Conservation (phyloP, 2,113 vertebrate species). For the Zingel zingel region DNA sequence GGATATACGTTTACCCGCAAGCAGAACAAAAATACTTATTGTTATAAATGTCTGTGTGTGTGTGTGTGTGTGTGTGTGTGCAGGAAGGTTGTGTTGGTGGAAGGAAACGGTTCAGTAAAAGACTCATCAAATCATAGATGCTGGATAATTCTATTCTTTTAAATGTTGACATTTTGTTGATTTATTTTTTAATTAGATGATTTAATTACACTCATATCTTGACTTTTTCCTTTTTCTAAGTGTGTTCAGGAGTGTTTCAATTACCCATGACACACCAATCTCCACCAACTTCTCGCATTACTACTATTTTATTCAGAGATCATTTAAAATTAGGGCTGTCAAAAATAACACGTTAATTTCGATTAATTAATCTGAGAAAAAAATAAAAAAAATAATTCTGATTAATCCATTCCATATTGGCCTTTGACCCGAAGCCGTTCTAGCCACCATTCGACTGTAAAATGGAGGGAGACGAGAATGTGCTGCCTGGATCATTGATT, state of each 20-base stretch:
- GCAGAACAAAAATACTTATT: constrained; percentile 40
- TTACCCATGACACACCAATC: background rate
- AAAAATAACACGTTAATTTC: too few relatives aligned
- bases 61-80: background rate
- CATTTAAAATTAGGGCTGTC: background rate
- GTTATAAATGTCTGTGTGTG: constrained; percentile 42
- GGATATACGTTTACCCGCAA: constrained; percentile 44
- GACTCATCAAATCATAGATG: background rate
- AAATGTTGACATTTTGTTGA: background rate
- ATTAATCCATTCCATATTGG: too few relatives aligned
- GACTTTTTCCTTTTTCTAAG: background rate
- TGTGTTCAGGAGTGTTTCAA: background rate
- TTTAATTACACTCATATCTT: background rate
- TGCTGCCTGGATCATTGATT: too few relatives aligned
- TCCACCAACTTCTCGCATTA: too few relatives aligned
- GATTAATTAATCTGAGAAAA: too few relatives aligned
- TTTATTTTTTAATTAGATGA: background rate
- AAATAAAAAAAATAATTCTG: too few relatives aligned
- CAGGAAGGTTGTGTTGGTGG: background rate
- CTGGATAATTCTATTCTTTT: background rate
- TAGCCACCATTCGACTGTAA: too few relatives aligned
- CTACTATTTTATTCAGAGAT: background rate
- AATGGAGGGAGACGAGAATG: too few relatives aligned
- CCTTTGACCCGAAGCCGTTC: too few relatives aligned
- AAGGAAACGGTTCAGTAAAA: background rate